Percentiles rank a stretch among this genome's conserved stretches.
These are phyloP conservation scores for Octomys mimax DNA, from an alignment of 2,797 vertebrate genomes.

Conservation along the genomic window DNA sequence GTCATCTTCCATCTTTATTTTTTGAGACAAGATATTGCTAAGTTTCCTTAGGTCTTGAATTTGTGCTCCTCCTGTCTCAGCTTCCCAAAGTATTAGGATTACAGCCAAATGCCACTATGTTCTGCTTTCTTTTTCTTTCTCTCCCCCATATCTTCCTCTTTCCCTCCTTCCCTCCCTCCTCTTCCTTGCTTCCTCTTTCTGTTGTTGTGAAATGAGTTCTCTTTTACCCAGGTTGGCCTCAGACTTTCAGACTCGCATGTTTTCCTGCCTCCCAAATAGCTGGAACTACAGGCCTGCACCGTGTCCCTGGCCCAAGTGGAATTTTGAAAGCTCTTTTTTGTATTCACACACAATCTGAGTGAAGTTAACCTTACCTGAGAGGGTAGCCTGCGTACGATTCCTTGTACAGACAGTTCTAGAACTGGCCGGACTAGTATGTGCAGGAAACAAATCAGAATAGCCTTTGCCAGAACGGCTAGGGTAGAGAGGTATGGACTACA, in stretches of 20 bases:
- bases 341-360: neutral
- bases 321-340: slow-evolving; percentile 15
- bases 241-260: neutral
- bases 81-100: neutral
- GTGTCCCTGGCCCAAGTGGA: neutral
- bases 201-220: neutral
- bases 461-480: neutral
- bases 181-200: neutral
- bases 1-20: neutral
- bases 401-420: neutral
- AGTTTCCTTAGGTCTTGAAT: neutral
- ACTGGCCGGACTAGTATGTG: neutral
- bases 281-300: neutral
- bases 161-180: neutral
- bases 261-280: neutral
- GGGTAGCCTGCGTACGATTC: neutral
- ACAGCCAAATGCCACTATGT: neutral
- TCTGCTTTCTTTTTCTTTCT: neutral
- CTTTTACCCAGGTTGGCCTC: neutral
- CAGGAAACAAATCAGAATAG: slow-evolving; percentile 45
- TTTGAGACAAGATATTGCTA: neutral
- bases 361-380: neutral
- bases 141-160: neutral
- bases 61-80: neutral
- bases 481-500: neutral